Conservation (phyloP, 1,140 invertebrate species). For the Thalassaphorura encarpata region DNA sequence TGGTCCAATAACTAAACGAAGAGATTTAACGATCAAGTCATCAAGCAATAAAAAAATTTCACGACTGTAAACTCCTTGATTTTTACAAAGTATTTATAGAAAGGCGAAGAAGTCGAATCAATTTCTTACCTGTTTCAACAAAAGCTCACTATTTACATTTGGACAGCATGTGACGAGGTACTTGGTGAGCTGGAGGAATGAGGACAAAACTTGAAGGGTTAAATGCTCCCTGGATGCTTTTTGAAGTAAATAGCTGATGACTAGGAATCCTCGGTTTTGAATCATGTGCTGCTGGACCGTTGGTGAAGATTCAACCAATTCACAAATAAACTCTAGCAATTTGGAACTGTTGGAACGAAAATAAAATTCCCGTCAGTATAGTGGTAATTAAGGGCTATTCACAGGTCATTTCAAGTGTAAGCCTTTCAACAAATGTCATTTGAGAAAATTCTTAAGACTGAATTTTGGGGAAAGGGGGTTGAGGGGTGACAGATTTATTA, state of each 20-base stretch:
- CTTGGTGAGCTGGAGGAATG: conserved; percentile 90
- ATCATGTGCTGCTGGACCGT: conserved; percentile 99
- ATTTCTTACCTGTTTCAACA: conserved; percentile 79
- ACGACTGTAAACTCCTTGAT: not conserved
- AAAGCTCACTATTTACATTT: conserved; percentile 80
- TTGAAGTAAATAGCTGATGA: conserved; percentile 94
- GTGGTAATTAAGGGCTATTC: too few species aligned
- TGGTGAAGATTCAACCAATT: conserved; percentile 88
- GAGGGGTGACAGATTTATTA: too few species aligned
- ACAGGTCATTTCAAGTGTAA: too few species aligned
- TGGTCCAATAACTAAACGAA: conserved; percentile 94
- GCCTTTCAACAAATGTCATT: too few species aligned
- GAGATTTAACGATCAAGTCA: too few species aligned
- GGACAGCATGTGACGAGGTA: conserved; percentile 70
- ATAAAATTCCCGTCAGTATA: too few species aligned
- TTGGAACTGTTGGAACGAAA: conserved; percentile 78
- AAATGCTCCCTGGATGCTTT: conserved; percentile 86
- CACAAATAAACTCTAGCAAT: conserved; percentile 92
- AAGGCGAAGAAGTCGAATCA: not conserved
- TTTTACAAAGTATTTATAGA: not conserved
- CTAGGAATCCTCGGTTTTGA: conserved; percentile 93
- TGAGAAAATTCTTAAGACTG: too few species aligned
- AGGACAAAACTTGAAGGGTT: conserved; percentile 81
- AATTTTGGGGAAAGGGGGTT: too few species aligned
- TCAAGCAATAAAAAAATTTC: not conserved